These are phyloP conservation scores for Arenaria interpres DNA, from an alignment of 2,113 vertebrate species.

Conservation along the genomic window DNA sequence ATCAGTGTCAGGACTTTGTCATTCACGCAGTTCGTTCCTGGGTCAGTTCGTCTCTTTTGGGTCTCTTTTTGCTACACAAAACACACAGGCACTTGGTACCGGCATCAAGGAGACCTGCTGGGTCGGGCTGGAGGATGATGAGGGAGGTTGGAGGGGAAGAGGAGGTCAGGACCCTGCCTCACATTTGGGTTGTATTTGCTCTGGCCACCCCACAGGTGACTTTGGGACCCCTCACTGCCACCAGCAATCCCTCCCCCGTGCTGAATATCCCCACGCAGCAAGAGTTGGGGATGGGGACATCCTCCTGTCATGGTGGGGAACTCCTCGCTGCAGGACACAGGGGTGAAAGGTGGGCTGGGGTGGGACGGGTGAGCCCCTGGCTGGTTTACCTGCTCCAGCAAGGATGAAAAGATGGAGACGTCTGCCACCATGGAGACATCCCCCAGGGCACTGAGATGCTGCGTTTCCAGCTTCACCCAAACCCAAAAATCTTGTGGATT, in stretches of 20 bases:
- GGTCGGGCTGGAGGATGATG: background rate
- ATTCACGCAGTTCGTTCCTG: accelerated
- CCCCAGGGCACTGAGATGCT: accelerated
- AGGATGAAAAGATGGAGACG: background rate
- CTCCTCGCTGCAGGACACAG: accelerated
- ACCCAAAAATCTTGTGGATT: accelerated
- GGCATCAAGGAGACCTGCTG: background rate
- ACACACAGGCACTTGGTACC: accelerated
- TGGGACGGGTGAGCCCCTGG: accelerated
- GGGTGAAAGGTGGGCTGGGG: accelerated
- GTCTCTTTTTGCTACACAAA: background rate
- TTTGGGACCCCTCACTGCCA: background rate
- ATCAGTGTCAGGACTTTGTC: background rate
- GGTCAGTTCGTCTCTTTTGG: background rate
- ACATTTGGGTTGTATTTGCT: background rate
- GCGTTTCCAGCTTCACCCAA: background rate
- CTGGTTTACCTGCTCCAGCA: accelerated
- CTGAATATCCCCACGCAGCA: background rate
- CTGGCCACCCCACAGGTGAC: background rate
- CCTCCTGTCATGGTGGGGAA: accelerated
- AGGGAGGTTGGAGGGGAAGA: accelerated
- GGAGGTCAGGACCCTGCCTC: background rate
- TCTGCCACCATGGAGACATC: accelerated
- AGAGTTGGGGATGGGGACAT: accelerated
- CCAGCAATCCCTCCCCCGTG: accelerated